Conservation (phyloP, 92 coral and sea anemone species). For the Metridium senile region DNA sequence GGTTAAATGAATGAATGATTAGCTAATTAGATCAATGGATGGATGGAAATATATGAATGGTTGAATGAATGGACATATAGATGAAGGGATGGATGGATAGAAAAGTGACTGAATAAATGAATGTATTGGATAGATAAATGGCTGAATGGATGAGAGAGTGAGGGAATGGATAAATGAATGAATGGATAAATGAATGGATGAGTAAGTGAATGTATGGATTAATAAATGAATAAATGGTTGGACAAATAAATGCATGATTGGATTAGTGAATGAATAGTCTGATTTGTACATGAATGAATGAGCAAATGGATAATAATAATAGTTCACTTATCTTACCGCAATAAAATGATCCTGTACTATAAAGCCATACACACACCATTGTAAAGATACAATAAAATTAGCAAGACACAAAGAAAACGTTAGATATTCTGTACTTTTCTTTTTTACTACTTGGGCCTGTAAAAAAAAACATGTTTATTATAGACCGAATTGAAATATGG, state of each 20-base stretch:
- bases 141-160: too few species aligned
- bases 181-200: too few species aligned
- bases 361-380: slow-evolving; percentile 72
- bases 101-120: too few species aligned
- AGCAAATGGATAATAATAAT: not conserved
- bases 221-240: not conserved
- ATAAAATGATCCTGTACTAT: slow-evolving; percentile 67
- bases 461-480: slow-evolving; percentile 2
- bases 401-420: slow-evolving; percentile 81
- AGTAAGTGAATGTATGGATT: not conserved
- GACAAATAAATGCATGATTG: not conserved
- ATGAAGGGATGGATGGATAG: too few species aligned
- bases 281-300: not conserved
- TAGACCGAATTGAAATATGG: too few species aligned
- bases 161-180: too few species aligned
- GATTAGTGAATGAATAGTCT: not conserved
- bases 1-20: too few species aligned
- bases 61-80: too few species aligned
- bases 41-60: too few species aligned
- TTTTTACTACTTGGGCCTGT: slow-evolving; percentile 67
- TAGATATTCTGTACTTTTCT: slow-evolving; percentile 84
- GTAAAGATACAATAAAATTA: slow-evolving; percentile 69
- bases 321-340: slow-evolving; percentile 39
- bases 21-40: too few species aligned
- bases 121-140: too few species aligned